Evolutionary conservation across 2,797 vertebrate genomes (phyloP).

Genomic region (Cossypha polioptera): DNA sequence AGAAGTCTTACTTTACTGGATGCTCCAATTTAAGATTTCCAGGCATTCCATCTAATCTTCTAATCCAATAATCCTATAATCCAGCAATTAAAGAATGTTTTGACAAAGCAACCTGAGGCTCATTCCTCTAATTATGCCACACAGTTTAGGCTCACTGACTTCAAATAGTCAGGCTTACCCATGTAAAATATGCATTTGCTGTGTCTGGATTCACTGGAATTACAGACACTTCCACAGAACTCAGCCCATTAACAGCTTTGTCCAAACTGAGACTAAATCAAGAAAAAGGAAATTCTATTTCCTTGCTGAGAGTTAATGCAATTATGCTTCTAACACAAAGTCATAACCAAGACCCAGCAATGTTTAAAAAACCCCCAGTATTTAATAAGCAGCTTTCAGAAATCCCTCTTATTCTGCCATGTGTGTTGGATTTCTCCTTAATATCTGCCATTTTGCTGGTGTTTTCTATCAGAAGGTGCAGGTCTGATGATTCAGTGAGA

Average conservation of each 20-base stretch:
- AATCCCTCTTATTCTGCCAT: neutral
- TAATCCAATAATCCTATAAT: conserved; percentile 66
- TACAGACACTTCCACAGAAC: neutral
- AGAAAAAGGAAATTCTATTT: neutral
- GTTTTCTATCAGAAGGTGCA: neutral
- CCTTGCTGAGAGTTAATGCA: neutral
- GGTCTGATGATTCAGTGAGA: neutral
- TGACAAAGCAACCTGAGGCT: conserved; percentile 38
- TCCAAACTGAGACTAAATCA: neutral
- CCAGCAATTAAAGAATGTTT: conserved; percentile 62
- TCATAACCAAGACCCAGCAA: neutral
- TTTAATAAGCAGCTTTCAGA: neutral
- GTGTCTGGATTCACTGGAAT: neutral
- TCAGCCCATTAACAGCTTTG: neutral
- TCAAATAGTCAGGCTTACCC: neutral
- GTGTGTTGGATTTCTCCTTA: neutral
- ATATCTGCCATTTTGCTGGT: neutral
- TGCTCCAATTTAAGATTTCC: conserved; percentile 30
- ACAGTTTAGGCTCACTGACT: conserved; percentile 20
- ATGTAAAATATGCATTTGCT: neutral
- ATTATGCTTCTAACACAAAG: neutral
- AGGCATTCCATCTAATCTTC: conserved; percentile 48
- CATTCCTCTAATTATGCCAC: conserved; percentile 35
- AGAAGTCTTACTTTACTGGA: conserved; percentile 3
- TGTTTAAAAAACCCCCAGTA: neutral